Evolutionary conservation across 2,888 invertebrate genomes (phyloP), one percentile per base, ranked within the genome.

Genomic region (Tanypteryx hageni): DNA sequence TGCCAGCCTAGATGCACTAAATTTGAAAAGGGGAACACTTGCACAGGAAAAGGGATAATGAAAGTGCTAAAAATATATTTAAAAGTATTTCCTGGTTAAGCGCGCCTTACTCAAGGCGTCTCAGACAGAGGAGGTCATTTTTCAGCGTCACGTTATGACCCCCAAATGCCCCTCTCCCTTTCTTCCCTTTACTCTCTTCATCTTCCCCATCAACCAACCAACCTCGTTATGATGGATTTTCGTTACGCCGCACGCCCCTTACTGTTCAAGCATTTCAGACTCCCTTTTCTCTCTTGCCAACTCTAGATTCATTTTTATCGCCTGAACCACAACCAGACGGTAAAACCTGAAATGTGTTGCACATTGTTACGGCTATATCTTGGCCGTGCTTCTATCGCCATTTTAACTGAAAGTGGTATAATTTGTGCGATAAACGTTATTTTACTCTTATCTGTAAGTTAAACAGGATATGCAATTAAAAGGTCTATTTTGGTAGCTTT

Each of bases 181-280:
- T n/a, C n/a, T n/a, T 82, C 56, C 18, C 86, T 86, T 27, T 8
- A 27, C 16, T 10, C 31, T n/a, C 61, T 82, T 82, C 61, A 59
- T 58, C n/a, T 82, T 86, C 61, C 31, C 86, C 44, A 27, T 22
- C 86, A 31, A 13, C 18, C 31, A 27, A 22, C 44, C 44, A 14
- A 31, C 44, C 56, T 59, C 86, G 10, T 22, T 31, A 31, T 86
- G 86, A 86, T 86, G 61, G 86, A 86, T 86, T 31, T 56, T 61
- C 31, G 13, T 86, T 22, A 27, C 59, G 61, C 44, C 10, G 83
- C 82, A 82, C 13, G 31, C 82, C 14, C 44, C n/a, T 86, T 27
- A 14, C 57, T 22, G 14, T 59, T 61, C 59, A 58, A 58, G 58
- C 9, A 58, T 85, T 59, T 27, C 85, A 10, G n/a, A 16, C n/a